Percentiles rank a stretch among this genome's conserved stretches.
These are phyloP conservation scores for Tubiluchus corallicola DNA, from an alignment of 2,888 invertebrate species.

Conservation along the genomic window DNA sequence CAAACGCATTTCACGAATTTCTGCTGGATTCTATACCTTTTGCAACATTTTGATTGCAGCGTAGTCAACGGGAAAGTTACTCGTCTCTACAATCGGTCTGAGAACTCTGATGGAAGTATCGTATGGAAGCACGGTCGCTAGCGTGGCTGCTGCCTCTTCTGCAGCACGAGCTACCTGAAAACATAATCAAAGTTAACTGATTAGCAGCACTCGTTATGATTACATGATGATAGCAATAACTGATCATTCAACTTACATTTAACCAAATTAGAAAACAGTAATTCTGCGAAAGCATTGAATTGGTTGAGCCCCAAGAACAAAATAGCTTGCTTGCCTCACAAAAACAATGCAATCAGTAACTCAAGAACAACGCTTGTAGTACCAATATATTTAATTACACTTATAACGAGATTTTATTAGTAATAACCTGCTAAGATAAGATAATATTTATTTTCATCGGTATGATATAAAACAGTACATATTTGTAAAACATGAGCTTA, in stretches of 20 bases:
- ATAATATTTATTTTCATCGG: too few relatives aligned
- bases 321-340: too few relatives aligned
- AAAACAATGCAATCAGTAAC: too few relatives aligned
- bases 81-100: conserved; percentile 62
- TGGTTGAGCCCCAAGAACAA: too few relatives aligned
- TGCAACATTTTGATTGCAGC: conserved; percentile 81
- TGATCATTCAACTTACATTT: conserved; percentile 5
- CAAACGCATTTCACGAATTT: not conserved
- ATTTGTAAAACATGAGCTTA: too few relatives aligned
- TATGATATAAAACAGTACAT: too few relatives aligned
- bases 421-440: too few relatives aligned
- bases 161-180: conserved; percentile 56
- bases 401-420: too few relatives aligned
- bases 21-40: conserved; percentile 20
- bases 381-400: too few relatives aligned
- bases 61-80: conserved; percentile 65
- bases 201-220: not conserved
- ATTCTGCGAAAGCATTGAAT: too few relatives aligned
- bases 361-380: too few relatives aligned
- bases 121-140: conserved; percentile 61
- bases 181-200: not conserved
- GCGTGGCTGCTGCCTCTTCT: conserved; percentile 56
- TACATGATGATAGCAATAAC: not conserved
- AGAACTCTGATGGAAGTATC: conserved; percentile 54
- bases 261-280: conserved; percentile 1